Percentiles rank a stretch among this genome's conserved stretches.
These are phyloP conservation scores for Leptobrachium leishanense DNA, from an alignment of 2,113 vertebrate species.

Conservation along the genomic window DNA sequence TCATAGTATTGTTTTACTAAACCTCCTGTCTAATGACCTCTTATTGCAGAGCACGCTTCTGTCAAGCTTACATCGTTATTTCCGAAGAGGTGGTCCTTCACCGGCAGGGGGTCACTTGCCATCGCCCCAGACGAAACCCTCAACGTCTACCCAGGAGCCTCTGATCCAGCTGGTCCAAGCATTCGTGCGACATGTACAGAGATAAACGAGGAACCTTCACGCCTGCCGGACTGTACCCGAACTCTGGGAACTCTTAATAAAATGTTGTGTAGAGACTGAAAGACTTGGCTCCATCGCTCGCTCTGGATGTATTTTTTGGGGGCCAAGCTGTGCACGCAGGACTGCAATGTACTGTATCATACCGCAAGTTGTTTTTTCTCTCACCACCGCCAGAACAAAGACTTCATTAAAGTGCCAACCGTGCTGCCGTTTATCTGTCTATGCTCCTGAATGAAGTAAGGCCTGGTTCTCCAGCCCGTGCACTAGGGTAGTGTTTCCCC, in stretches of 20 bases:
- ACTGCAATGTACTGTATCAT: no score
- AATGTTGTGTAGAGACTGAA: not conserved
- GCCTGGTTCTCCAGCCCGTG: no score
- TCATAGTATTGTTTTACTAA: no score
- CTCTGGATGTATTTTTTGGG: no score
- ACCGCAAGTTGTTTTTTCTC: no score
- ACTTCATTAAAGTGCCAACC: no score
- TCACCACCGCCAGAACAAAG: no score
- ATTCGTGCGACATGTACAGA: conserved; percentile 88
- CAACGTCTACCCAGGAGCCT: conserved; percentile 83
- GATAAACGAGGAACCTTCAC: conserved; percentile 66
- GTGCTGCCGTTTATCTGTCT: no score
- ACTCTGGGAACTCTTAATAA: not conserved
- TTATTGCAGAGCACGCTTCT: conserved; percentile 83
- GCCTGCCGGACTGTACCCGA: not conserved
- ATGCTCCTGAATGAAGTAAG: no score
- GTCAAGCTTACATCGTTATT: conserved; percentile 87
- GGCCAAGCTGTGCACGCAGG: no score
- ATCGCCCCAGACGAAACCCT: conserved; percentile 80
- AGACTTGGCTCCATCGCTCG: not conserved
- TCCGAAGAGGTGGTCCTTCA: conserved; percentile 85
- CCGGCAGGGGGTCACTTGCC: conserved; percentile 80
- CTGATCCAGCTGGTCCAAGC: conserved; percentile 93
- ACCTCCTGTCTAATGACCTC: conserved; percentile 2
- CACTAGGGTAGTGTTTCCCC: no score